Base-by-base conservation (phyloP, 2,113 vertebrate genomes). In the Pygathrix nemaeus region DNA sequence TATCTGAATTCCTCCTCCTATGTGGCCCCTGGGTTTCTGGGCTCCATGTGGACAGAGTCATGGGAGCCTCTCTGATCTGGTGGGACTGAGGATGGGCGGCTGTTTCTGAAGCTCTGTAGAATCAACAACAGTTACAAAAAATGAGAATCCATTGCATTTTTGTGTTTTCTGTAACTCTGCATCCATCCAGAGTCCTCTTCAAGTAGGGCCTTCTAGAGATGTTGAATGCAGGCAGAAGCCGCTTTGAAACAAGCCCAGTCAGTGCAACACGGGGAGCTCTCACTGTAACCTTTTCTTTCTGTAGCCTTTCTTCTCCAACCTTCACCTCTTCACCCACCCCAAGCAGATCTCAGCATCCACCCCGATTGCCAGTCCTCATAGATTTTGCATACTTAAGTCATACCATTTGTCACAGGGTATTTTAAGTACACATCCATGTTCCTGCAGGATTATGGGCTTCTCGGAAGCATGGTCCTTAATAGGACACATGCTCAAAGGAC, bases 331-430 rank as follows among this genome's bases (percentile, higher is more conserved):
- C 21, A 9, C 23, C 0, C 1, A 50, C 20, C 0, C 43, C 23
- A 8, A 52, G 40, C 12, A 27, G 21, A 6, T 17, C 3, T 2
- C 2, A 5, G 12, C 11, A 27, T 43, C 17, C 18, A 38, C 9
- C 25, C 6, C 5, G 1, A 30, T 1, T 4, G 0, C 45, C 20
- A 50, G 23, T 4, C 18, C 11, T 10, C 16, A 48, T 0, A 23
- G 0, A 8, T 30, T 83, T 38, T 38, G 2, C 23, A 17, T 21
- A 21, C 8, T 55, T 75, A 43, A 35, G 32, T 52, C 12, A 4
- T 2, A 57, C 9, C 0, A 38, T 66, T 45, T 20, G 32, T 43
- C 48, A 13, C 18, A 86, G 40, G 11, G 30, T 27, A 45, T 94
- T 79, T 23, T 30, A 43, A 40, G 30, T 21, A 32, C 11, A 8